Conservation (phyloP, 2,888 invertebrate species). For the Eristalinus aeneus region DNA sequence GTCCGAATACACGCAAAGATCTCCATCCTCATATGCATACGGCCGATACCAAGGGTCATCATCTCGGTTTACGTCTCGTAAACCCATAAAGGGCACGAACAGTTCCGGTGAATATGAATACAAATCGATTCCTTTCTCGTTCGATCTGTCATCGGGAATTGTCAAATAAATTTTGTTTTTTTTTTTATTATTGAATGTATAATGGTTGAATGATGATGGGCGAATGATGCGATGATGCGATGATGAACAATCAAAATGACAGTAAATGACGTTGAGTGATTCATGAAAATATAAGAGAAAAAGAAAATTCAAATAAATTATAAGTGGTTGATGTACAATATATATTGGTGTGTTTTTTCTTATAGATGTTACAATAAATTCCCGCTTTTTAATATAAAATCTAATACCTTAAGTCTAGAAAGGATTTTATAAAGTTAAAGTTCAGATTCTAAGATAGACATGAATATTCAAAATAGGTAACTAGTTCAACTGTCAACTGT, state of each 20-base stretch:
- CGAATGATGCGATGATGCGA: slow-evolving; percentile 13
- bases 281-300: slow-evolving; percentile 54
- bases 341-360: not conserved
- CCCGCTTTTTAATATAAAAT: not conserved
- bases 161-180: not conserved
- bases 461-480: too few species aligned
- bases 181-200: not conserved
- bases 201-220: slow-evolving; percentile 15
- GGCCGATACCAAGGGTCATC: slow-evolving; percentile 77
- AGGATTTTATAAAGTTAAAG: not conserved
- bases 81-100: slow-evolving; percentile 77
- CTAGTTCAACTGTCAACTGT: too few species aligned
- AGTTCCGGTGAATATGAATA: slow-evolving; percentile 68
- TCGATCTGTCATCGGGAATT: slow-evolving; percentile 21
- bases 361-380: not conserved
- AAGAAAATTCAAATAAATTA: not conserved
- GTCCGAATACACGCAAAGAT: slow-evolving; percentile 38
- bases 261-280: slow-evolving; percentile 19
- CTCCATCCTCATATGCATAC: slow-evolving; percentile 43
- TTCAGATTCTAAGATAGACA: too few species aligned
- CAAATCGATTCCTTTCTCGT: slow-evolving; percentile 47
- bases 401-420: not conserved
- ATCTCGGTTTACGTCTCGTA: slow-evolving; percentile 72
- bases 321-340: not conserved
- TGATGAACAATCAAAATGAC: slow-evolving; percentile 1